Evolutionary conservation across 2,797 vertebrate species (phyloP).

Genomic region (Otolemur crassicaudatus): DNA sequence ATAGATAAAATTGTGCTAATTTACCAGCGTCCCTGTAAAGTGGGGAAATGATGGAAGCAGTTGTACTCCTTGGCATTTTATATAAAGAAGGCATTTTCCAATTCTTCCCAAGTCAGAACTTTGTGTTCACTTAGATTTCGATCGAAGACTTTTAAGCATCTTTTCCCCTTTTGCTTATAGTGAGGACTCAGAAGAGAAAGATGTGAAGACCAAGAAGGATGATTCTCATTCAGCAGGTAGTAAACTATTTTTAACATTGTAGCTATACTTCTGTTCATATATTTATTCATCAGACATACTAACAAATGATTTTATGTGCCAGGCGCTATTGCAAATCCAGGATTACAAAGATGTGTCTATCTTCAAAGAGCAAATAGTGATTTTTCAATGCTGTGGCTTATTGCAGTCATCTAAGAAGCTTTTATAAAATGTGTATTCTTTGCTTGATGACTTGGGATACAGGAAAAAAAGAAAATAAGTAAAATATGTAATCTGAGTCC

Average conservation of each 20-base stretch:
- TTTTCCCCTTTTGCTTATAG: conserved; percentile 85
- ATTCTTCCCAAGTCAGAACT: background rate
- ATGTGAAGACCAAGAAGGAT: conserved; percentile 96
- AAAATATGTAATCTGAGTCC: background rate
- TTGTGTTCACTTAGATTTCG: background rate
- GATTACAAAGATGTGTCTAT: background rate
- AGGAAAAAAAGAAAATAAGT: background rate
- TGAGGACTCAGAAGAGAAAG: conserved; percentile 98
- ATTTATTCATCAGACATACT: background rate
- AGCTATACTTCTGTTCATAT: conserved; percentile 57
- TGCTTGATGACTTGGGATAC: background rate
- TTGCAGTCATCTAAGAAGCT: background rate
- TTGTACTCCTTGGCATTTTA: background rate
- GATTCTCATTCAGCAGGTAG: conserved; percentile 96
- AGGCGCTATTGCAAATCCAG: conserved; percentile 1
- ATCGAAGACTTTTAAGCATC: background rate
- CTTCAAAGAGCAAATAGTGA: background rate
- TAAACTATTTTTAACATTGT: conserved; percentile 40
- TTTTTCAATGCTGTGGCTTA: background rate
- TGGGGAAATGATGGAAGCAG: background rate
- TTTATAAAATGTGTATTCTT: background rate
- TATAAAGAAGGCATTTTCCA: conserved; percentile 1
- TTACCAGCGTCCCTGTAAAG: conserved; percentile 15
- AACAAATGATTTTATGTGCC: background rate
- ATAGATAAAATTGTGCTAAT: conserved; percentile 13